Percentiles rank a stretch among this genome's conserved stretches.
These are phyloP conservation scores for Acanthisitta chloris DNA, from an alignment of 2,113 vertebrate species.

Conservation along the genomic window DNA sequence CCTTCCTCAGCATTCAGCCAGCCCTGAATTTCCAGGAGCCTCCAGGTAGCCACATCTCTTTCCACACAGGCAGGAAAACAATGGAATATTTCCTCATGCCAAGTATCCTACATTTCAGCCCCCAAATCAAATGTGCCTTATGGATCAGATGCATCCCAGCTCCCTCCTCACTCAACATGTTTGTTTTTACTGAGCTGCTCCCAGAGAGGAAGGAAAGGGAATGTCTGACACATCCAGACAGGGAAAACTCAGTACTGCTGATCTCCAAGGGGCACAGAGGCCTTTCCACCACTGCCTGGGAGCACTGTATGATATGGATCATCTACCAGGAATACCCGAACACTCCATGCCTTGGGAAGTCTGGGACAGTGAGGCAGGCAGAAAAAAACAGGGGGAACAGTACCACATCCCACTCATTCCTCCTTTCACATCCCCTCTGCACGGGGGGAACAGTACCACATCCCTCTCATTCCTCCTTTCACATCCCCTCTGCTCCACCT, in stretches of 20 bases:
- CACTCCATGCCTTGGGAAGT: accelerated
- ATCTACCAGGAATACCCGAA: accelerated
- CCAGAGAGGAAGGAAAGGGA: not conserved
- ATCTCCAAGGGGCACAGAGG: accelerated
- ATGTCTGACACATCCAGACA: accelerated
- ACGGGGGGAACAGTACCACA: not conserved
- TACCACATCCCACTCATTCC: not conserved
- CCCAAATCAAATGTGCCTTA: accelerated
- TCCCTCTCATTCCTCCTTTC: not conserved
- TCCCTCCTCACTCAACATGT: not conserved
- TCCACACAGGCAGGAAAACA: not conserved
- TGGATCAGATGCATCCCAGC: accelerated
- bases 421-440: not conserved
- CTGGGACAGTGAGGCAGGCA: accelerated
- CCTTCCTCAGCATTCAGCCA: not conserved
- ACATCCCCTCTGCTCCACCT: not conserved
- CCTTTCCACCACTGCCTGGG: not conserved
- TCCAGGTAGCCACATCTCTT: not conserved
- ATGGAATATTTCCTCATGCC: accelerated
- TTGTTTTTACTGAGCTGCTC: not conserved
- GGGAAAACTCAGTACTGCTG: not conserved
- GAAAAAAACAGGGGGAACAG: not conserved
- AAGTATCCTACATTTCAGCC: not conserved
- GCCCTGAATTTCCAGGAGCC: not conserved
- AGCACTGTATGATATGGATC: not conserved